Base-by-base conservation (phyloP, 1,140 invertebrate species). In the Ceratosolen solmsi region DNA sequence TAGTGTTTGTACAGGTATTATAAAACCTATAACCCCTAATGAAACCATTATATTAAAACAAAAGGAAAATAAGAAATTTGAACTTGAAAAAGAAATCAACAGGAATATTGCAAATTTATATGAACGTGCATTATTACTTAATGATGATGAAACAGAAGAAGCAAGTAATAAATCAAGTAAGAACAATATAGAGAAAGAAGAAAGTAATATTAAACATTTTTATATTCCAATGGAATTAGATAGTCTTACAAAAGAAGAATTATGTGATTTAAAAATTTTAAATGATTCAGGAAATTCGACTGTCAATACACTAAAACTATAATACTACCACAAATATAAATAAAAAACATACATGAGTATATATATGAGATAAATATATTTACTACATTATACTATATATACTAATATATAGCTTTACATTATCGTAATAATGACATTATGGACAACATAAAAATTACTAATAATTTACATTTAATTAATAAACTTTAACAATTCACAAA, bases 71-170 rank as follows among this genome's bases (percentile, higher is more conserved):
- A 89, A 87, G 60, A 90, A 87, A 70, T 68, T 60, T 15, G 74
- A 87, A 63, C 84, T 90, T 22, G 87, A 90, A 75, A 87, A 78
- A 78, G 87, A 90, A 82, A 90, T 91, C 1, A 86, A 84, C 8
- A 87, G 87, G 27, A 90, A 91, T 68, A 88, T 86, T 54, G 84
- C 87, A 17, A 87, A 89, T 83, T 86, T 91, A 36, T 89, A 90
- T 65, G 89, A 91, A 84, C 80, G 91, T 70, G 90, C 90, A 27
- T 88, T 89, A 76, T 74, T 85, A 5, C 4, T 86, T 15, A 30
- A 72, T 56, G 49, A 72, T 63, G 51, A 80, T 36, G 2, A 20
- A n/a, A n/a, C n/a, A 54, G 70, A 70, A 74, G 56, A 80, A 25
- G 1, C 49, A 3, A 72, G n/a, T 46, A 38, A n/a, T 17, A 56